These are phyloP conservation scores for Dasysyrphus albostriatus DNA, from an alignment of 2,888 invertebrate genomes.

Conservation along the genomic window DNA sequence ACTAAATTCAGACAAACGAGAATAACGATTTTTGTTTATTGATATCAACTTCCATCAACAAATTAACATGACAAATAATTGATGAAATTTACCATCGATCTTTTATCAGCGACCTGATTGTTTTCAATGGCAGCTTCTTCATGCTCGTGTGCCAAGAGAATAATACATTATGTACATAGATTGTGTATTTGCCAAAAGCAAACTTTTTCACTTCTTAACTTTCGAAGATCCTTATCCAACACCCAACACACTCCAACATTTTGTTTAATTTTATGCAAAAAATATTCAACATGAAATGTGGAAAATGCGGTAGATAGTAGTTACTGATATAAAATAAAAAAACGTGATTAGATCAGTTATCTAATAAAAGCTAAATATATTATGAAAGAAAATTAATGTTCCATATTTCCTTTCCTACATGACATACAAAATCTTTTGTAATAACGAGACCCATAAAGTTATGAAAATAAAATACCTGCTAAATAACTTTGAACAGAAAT, in stretches of 20 bases:
- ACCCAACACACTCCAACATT: neutral
- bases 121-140: too few relatives aligned
- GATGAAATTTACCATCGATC: too few relatives aligned
- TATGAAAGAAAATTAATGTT: constrained; percentile 10
- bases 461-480: neutral
- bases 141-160: too few relatives aligned
- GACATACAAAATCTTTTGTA: neutral
- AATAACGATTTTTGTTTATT: too few relatives aligned
- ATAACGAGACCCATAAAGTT: neutral
- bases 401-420: neutral
- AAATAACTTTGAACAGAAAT: neutral
- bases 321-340: neutral
- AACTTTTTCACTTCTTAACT: neutral
- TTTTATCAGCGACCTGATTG: too few relatives aligned
- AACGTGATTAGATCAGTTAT: neutral
- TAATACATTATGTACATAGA: neutral
- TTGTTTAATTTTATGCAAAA: neutral
- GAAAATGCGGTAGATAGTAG: neutral
- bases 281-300: neutral
- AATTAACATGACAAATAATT: too few relatives aligned
- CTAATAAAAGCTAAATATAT: neutral
- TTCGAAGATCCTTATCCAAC: neutral
- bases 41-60: too few relatives aligned
- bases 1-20: too few relatives aligned
- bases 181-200: neutral